Evolutionary conservation across 2,888 invertebrate species (phyloP), one percentile per base, ranked within the genome.

Genomic region (Eumacrocentrus americanus): DNA sequence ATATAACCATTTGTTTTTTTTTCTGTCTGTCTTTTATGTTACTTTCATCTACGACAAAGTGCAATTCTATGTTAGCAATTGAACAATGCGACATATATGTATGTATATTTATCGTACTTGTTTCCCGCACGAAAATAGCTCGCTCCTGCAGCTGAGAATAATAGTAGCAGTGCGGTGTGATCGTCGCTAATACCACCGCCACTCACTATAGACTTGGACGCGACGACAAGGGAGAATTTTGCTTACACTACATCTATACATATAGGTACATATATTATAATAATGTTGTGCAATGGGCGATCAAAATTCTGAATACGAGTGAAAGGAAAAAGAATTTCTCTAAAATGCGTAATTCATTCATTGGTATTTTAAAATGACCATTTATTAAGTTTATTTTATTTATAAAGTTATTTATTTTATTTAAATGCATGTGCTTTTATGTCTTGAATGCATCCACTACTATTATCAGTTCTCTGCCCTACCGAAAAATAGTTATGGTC

Each of bases 61-160:
- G 25, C n/a, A 14, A 7, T 38, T 38, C 35, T 40, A 44, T 12
- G 38, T 38, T 9, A n/a, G 16, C 38, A 38, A 38, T n/a, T 38
- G 38, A 14, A 14, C 3, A 38, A 12, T 38, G 38, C 38, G 14
- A 38, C n/a, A 12, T 29, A 2, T 38, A 38, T 38, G 3, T 38
- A 12, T 29, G 1, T 38, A 38, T 38, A n/a, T 38, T 3, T 38
- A 38, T 51, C 50, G 48, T 44, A 44, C 12, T 18, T 42, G 40
- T 44, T 58, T 29, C 44, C 40, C 57, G 56, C 29, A 29, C 29
- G 29, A 29, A 29, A 29, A 29, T 29, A 29, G 29, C 29, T 29
- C 29, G 29, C 29, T 35, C 50, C 40, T n/a, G 37, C n/a, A 50
- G 23, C 50, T 54, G 11, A 40, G n/a, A 9, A 48, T 29, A 29